These are phyloP conservation scores for Lordiphosa collinella DNA, from an alignment of 1,140 invertebrate genomes.

Conservation along the genomic window DNA sequence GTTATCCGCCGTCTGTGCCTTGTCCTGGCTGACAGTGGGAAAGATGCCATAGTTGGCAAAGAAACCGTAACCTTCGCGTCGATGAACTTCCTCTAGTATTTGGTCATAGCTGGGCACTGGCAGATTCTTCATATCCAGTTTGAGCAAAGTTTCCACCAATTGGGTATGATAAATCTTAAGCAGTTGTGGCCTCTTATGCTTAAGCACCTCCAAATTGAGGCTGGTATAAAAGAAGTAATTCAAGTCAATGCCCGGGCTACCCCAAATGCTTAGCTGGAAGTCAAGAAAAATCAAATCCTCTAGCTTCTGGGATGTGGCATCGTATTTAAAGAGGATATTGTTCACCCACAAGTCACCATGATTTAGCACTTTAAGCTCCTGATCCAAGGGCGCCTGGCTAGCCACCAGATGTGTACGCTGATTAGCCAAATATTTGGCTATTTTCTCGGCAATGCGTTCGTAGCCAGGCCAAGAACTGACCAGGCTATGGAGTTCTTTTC, in stretches of 20 bases:
- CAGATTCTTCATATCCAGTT: conserved; percentile 29
- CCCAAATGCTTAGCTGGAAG: conserved; percentile 64
- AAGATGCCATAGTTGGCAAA: conserved; percentile 67
- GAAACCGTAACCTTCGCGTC: conserved; percentile 67
- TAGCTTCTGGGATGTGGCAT: conserved; percentile 1
- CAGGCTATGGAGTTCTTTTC: conserved; percentile 40
- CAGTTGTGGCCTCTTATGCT: conserved; percentile 68
- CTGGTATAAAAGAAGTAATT: conserved; percentile 78
- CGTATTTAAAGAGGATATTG: conserved; percentile 84
- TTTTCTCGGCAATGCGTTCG: conserved; percentile 65
- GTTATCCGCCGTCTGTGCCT: conserved; percentile 55
- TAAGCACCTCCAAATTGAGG: conserved; percentile 54
- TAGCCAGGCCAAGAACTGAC: conserved; percentile 79
- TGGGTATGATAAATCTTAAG: conserved; percentile 66
- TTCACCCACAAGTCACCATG: conserved; percentile 86
- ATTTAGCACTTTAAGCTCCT: conserved; percentile 81
- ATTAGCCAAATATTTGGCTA: conserved; percentile 60
- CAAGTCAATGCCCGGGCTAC: conserved; percentile 71
- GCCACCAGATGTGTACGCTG: conserved; percentile 33
- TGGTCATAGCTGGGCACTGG: conserved; percentile 70
- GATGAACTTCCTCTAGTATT: conserved; percentile 66
- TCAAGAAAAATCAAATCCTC: conserved; percentile 62
- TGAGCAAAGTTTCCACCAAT: conserved; percentile 66
- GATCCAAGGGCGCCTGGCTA: conserved; percentile 39
- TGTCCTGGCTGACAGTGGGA: conserved; percentile 64